Conservation (phyloP, 2,113 vertebrate species). For the Patagioenas fasciata region DNA sequence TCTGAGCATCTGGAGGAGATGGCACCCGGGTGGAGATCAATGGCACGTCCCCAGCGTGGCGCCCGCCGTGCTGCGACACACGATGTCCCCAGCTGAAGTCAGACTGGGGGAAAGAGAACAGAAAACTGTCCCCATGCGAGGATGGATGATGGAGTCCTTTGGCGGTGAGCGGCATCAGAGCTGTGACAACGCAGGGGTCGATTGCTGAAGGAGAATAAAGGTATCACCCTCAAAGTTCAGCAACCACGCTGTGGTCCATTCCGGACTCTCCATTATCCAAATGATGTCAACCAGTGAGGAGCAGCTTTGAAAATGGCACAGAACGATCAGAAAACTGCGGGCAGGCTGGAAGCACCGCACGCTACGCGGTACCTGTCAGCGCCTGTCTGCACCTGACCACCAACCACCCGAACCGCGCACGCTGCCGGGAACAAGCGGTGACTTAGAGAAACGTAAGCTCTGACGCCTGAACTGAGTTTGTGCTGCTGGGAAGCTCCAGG, state of each 20-base stretch:
- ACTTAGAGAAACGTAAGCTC: not conserved
- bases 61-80: not conserved
- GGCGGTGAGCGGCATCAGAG: fast-evolving
- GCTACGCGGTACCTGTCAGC: fast-evolving
- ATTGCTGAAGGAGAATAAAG: not conserved
- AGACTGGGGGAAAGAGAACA: not conserved
- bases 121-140: not conserved
- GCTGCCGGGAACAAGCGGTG: not conserved
- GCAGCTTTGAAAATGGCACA: not conserved
- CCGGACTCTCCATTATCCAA: not conserved
- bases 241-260: not conserved
- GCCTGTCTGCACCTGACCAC: not conserved
- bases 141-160: not conserved
- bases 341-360: not conserved
- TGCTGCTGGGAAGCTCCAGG: not conserved
- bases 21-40: not conserved
- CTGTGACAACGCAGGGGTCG: fast-evolving
- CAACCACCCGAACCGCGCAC: not conserved
- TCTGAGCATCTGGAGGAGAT: not conserved
- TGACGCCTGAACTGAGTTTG: not conserved
- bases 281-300: not conserved
- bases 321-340: not conserved
- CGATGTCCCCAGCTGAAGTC: not conserved
- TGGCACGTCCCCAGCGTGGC: fast-evolving
- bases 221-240: not conserved